A percentile compares a stretch with the other conserved stretches of the same genome.
Evolutionary conservation across 1,140 invertebrate species (phyloP).

Genomic region (Pachypeltis micranthus): DNA sequence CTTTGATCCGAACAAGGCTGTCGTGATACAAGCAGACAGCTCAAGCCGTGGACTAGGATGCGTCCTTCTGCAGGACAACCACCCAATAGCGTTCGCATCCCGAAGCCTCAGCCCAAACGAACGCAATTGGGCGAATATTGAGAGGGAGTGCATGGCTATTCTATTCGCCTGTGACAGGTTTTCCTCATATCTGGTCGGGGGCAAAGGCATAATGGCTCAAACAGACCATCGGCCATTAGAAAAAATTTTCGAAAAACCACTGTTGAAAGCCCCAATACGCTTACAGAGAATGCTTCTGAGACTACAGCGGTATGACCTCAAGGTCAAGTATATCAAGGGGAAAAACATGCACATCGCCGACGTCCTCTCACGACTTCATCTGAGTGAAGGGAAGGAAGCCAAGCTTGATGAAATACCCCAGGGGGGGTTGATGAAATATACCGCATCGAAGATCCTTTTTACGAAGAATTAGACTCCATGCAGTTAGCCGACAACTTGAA

Average conservation of each 20-base stretch:
- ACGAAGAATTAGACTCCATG: conserved; percentile 19
- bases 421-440: too few relatives aligned
- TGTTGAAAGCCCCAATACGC: conserved; percentile 26
- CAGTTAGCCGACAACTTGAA: conserved; percentile 21
- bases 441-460: conserved; percentile 14
- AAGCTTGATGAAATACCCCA: not conserved
- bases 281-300: conserved; percentile 34
- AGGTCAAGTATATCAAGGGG: conserved; percentile 22
- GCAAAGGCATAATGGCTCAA: conserved; percentile 26
- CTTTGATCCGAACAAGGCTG: conserved; percentile 26
- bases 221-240: conserved; percentile 36
- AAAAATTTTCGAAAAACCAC: conserved; percentile 25
- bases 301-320: conserved; percentile 31
- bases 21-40: conserved; percentile 9
- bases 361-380: conserved; percentile 27
- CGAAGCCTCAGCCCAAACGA: not conserved
- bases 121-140: not conserved
- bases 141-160: conserved; percentile 22
- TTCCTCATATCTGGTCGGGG: conserved; percentile 32
- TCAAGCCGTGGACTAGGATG: not conserved
- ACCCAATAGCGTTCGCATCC: not conserved
- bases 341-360: conserved; percentile 30
- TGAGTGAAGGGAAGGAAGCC: not conserved
- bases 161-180: conserved; percentile 24
- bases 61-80: not conserved